Evolutionary conservation across 2,888 invertebrate species (phyloP).

Genomic region (Leptura quadrifasciata): DNA sequence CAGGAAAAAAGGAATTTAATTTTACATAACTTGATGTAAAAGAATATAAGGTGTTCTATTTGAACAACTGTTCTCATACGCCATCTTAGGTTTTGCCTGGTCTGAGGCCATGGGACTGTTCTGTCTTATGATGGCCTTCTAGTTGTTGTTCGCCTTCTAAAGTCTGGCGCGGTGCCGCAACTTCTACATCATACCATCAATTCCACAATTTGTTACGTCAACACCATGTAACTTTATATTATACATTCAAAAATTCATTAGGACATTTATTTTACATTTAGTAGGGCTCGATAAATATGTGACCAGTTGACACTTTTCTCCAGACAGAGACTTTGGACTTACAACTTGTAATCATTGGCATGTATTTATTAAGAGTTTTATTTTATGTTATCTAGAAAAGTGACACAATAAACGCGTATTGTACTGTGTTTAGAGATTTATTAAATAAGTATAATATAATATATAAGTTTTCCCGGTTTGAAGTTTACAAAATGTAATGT

Average conservation of each 20-base stretch:
- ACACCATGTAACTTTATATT: constrained; percentile 61
- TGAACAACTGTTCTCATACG: constrained; percentile 98
- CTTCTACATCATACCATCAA: constrained; percentile 62
- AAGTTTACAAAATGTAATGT: too few relatives aligned
- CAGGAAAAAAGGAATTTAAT: too few relatives aligned
- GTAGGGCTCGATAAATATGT: constrained; percentile 65
- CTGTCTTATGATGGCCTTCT: constrained; percentile 99
- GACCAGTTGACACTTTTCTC: constrained; percentile 57
- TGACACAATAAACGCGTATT: constrained; percentile 75
- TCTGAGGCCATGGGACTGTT: constrained; percentile 99
- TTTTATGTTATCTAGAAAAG: constrained; percentile 70
- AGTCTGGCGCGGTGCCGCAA: constrained; percentile 58
- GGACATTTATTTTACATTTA: constrained; percentile 65
- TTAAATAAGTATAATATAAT: too few relatives aligned
- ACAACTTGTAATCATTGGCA: constrained; percentile 62
- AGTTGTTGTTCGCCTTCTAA: constrained; percentile 98
- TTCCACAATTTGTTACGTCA: constrained; percentile 65
- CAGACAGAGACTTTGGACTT: constrained; percentile 71
- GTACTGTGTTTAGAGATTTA: constrained; percentile 69
- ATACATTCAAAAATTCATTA: constrained; percentile 56
- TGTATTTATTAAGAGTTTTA: constrained; percentile 63
- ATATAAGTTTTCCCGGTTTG: too few relatives aligned
- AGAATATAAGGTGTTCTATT: too few relatives aligned
- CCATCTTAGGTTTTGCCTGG: constrained; percentile 98
- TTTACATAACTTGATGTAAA: too few relatives aligned